Evolutionary conservation across 2,113 vertebrate genomes (phyloP).

Genomic region (Alligator sinensis): DNA sequence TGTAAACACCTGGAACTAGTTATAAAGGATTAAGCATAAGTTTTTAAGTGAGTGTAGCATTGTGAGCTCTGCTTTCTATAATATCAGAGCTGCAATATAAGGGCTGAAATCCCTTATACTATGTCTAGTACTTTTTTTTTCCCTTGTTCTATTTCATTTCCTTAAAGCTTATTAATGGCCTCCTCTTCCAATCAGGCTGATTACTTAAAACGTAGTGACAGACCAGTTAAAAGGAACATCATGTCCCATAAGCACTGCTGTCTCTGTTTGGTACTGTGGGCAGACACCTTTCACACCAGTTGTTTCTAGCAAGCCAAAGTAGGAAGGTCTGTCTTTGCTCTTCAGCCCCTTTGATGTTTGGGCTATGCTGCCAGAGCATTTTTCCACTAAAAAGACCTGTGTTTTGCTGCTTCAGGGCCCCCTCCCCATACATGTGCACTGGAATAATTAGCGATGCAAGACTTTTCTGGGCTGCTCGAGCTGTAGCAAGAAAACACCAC

Average conservation of each 20-base stretch:
- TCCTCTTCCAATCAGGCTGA: background rate
- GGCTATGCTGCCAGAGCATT: accelerated
- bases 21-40: background rate
- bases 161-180: background rate
- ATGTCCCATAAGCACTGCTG: background rate
- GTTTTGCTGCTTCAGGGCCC: background rate
- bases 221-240: background rate
- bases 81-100: background rate
- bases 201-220: background rate
- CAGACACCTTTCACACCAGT: background rate
- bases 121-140: background rate
- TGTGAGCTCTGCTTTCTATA: background rate
- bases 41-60: background rate
- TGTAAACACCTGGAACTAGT: background rate
- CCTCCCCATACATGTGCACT: background rate
- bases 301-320: background rate
- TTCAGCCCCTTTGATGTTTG: background rate
- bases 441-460: background rate
- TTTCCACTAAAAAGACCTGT: background rate
- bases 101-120: background rate
- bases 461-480: background rate
- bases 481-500: background rate
- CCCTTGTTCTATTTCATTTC: background rate
- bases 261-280: background rate
- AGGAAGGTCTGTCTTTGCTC: background rate